phyloP scores from a whole-genome alignment of 2,797 vertebrate genomes.

The Halcyon leucocephala region DNA sequence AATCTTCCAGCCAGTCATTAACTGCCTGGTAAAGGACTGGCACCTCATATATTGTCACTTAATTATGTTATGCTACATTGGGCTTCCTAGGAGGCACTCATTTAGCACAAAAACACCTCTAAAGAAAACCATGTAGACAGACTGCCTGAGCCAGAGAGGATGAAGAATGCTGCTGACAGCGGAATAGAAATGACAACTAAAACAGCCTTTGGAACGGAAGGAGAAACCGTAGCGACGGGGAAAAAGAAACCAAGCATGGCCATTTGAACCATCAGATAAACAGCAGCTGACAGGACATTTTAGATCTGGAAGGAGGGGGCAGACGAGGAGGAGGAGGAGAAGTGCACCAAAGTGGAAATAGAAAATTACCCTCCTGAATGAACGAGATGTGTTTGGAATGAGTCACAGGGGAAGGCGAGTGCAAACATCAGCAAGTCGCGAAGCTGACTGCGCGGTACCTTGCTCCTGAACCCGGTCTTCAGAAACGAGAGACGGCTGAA shows the following conservation, averaged over 20 bases:
- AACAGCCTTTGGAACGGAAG: slow-evolving; percentile 64
- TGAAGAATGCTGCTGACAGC: slow-evolving; percentile 68
- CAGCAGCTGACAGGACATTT: slow-evolving; percentile 70
- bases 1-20: slow-evolving; percentile 73
- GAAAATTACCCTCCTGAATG: slow-evolving; percentile 73
- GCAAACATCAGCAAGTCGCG: slow-evolving; percentile 71
- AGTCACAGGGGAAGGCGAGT: slow-evolving; percentile 73
- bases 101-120: slow-evolving; percentile 75
- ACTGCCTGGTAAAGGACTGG: slow-evolving; percentile 69
- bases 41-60: slow-evolving; percentile 77
- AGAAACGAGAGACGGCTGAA: slow-evolving; percentile 56
- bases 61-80: slow-evolving; percentile 75
- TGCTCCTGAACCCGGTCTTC: slow-evolving; percentile 18
- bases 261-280: slow-evolving; percentile 74
- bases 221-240: slow-evolving; percentile 30
- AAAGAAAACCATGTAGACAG: slow-evolving; percentile 72
- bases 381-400: slow-evolving; percentile 71
- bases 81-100: slow-evolving; percentile 76
- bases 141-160: slow-evolving; percentile 59
- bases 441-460: slow-evolving; percentile 60
- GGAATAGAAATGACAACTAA: slow-evolving; percentile 68
- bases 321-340: slow-evolving; percentile 28
- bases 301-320: slow-evolving; percentile 55
- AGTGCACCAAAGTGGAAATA: slow-evolving; percentile 74
- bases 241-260: slow-evolving; percentile 63